A percentile compares a stretch with the other conserved stretches of the same genome.
Evolutionary conservation across 2,888 invertebrate genomes (phyloP).

Genomic region (Aelia acuminata): DNA sequence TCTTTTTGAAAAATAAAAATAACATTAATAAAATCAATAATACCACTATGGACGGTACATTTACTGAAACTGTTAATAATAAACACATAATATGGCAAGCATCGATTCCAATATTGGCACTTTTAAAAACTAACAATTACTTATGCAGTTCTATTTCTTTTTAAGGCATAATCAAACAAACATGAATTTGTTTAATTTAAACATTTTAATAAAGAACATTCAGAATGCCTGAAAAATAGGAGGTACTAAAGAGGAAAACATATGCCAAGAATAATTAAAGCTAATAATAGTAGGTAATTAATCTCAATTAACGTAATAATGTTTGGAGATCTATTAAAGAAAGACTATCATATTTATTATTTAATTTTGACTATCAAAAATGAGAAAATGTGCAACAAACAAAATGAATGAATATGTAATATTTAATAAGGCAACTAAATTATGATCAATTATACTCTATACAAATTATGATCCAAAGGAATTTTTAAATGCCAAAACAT

Average conservation of each 20-base stretch:
- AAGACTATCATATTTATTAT: neutral
- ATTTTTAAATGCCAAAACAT: too few species aligned
- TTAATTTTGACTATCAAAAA: too few species aligned
- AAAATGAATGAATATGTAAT: too few species aligned
- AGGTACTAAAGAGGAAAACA: neutral
- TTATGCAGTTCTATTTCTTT: neutral
- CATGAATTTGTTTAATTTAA: neutral
- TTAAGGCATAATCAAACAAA: neutral
- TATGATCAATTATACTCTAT: too few species aligned
- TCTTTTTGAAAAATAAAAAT: neutral
- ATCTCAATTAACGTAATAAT: neutral
- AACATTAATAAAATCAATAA: constrained; percentile 12
- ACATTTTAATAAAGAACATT: neutral
- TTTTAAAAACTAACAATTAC: neutral
- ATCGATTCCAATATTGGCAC: constrained; percentile 44
- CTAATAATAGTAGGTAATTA: constrained; percentile 42
- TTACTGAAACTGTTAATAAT: constrained; percentile 6
- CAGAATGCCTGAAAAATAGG: neutral
- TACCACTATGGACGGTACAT: constrained; percentile 9
- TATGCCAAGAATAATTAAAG: constrained; percentile 35
- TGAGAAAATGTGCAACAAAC: too few species aligned
- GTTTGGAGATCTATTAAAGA: neutral
- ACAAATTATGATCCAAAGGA: too few species aligned
- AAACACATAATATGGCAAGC: constrained; percentile 38
- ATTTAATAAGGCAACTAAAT: too few species aligned